Conservation (phyloP, 2,888 invertebrate species). For the Pimpla rufipes region DNA sequence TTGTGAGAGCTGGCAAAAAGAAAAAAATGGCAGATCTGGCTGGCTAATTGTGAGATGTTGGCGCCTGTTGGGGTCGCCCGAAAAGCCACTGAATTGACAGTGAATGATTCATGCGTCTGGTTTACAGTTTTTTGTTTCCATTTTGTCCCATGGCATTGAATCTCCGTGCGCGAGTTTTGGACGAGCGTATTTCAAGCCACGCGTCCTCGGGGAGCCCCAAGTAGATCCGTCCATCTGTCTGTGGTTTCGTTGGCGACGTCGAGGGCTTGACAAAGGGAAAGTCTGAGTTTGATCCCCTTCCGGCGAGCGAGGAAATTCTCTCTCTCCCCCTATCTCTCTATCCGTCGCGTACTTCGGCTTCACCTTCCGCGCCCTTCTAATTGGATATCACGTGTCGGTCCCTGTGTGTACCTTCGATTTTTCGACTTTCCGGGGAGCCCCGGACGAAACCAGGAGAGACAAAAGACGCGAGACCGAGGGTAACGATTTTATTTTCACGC, state of each 20-base stretch:
- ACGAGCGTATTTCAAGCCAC: not conserved
- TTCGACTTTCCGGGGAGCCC: constrained; percentile 1
- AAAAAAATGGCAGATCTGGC: too few species aligned
- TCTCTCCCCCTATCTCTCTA: not conserved
- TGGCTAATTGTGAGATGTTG: too few species aligned
- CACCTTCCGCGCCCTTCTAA: constrained; percentile 16
- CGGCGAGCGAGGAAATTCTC: not conserved
- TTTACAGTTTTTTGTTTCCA: not conserved
- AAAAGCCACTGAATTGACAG: too few species aligned
- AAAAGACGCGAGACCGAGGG: not conserved
- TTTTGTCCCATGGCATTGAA: not conserved
- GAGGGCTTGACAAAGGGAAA: not conserved
- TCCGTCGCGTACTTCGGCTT: constrained; percentile 5
- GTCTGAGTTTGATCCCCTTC: not conserved
- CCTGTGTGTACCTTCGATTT: constrained; percentile 14
- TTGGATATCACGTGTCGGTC: constrained; percentile 38
- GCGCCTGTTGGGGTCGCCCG: too few species aligned
- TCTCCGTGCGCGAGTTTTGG: not conserved
- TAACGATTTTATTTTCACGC: constrained; percentile 24
- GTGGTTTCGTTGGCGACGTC: constrained; percentile 3
- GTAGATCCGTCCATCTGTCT: not conserved
- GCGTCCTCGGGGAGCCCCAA: not conserved
- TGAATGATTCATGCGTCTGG: not conserved
- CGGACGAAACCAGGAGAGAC: not conserved
- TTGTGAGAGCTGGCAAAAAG: too few species aligned